Conservation (phyloP, 37 sponge, comb jelly and placozoan species). For the Aphrocallistes beatrix region DNA sequence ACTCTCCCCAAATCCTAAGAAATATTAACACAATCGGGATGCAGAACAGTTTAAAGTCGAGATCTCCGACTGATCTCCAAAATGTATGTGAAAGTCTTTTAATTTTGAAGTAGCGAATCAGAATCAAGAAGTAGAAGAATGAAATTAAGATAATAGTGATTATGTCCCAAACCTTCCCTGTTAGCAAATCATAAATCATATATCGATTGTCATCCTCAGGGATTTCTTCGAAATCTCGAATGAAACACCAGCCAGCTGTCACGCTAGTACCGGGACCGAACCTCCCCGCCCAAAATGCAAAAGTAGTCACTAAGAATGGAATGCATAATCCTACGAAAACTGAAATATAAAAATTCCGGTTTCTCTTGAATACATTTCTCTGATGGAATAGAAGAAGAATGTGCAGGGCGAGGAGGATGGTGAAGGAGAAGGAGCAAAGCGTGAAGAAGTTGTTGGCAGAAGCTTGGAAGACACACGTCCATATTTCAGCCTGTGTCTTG, state of each 20-base stretch:
- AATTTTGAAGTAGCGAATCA: background rate
- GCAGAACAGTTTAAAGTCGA: background rate
- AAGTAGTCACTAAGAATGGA: background rate
- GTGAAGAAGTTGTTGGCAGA: background rate
- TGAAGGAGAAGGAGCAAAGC: background rate
- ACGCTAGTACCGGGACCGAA: background rate
- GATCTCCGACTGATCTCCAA: background rate
- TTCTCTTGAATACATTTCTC: background rate
- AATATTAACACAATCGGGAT: background rate
- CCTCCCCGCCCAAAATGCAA: background rate
- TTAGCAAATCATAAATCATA: background rate
- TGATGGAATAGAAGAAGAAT: background rate
- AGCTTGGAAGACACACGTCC: background rate
- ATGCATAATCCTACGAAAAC: background rate
- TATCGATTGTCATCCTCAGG: too few species aligned
- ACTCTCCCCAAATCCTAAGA: background rate
- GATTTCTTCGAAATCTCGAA: conserved; percentile 11
- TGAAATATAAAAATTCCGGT: background rate
- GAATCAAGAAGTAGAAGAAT: background rate
- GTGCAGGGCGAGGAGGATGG: background rate
- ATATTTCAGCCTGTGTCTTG: background rate
- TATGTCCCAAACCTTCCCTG: background rate
- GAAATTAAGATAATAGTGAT: background rate
- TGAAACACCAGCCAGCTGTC: conserved; percentile 8
- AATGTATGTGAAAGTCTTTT: too few species aligned